Base-by-base conservation (phyloP, 2,797 vertebrate genomes). In the Somateria mollissima region DNA sequence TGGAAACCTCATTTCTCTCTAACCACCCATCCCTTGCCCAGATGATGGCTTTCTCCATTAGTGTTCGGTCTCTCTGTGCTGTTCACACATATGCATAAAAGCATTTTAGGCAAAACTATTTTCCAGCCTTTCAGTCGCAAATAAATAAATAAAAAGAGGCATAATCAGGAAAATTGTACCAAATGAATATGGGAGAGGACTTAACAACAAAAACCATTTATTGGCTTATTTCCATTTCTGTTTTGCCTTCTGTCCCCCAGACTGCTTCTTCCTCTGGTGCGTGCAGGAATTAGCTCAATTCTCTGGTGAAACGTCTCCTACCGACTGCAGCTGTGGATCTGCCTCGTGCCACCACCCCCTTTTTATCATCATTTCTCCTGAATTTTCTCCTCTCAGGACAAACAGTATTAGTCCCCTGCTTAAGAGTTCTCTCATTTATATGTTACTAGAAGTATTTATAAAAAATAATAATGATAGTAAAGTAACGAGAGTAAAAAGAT, bases 281-380 rank as follows among this genome's bases (percentile, higher is more conserved):
- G 1, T 0, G 0, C 0, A 2, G 66, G 37, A 41, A 36, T 62
- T 28, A 47, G 4, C 61, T 24, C 13, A 21, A 13, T 49, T 65
- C 83, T 60, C 57, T 8, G 51, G 32, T 27, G 51, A 49, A 79
- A 34, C 25, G 13, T 37, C 39, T 87, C 57, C 67, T 69, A 11
- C 73, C 21, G 25, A 69, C 22, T 17, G 1, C 1, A 3, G 49
- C 41, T 41, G 41, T 53, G 56, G 25, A 54, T 47, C 43, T 13
- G 11, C 30, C 49, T 74, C 27, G 16, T 17, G 20, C 2, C 3
- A 27, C 47, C 1, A 1, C 30, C 30, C 14, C 16, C 6, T 34
- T 37, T 54, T 37, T 22, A 32, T 39, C 69, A 56, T 13, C 8
- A 13, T 36, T 58, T 34, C 51, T 69, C 27, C 27, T 11, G 8